phyloP scores from a whole-genome alignment of 2,888 invertebrate species.

The Fabriciana adippe region DNA sequence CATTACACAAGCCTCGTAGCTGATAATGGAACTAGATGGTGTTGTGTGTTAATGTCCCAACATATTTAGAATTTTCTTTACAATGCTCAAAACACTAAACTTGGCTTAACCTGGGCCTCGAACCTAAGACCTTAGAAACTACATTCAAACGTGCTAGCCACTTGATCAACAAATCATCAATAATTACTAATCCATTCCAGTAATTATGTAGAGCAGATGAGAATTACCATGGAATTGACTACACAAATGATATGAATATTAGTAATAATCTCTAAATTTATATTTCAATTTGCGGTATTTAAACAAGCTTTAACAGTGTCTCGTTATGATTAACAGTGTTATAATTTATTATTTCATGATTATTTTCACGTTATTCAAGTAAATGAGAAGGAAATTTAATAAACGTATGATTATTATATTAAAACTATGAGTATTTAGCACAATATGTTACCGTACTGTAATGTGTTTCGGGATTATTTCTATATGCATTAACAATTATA shows the following conservation, averaged over 20 bases:
- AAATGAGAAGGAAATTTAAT: not conserved
- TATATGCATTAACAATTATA: too few relatives aligned
- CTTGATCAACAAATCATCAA: not conserved
- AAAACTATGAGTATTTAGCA: not conserved
- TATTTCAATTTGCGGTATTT: slow-evolving; percentile 33
- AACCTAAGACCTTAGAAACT: too few relatives aligned
- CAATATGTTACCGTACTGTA: not conserved
- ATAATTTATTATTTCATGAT: slow-evolving; percentile 20
- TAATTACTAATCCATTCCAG: slow-evolving; percentile 34
- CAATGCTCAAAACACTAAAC: too few relatives aligned
- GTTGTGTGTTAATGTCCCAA: too few relatives aligned
- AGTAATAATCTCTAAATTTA: slow-evolving; percentile 27
- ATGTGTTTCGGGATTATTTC: too few relatives aligned
- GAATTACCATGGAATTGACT: slow-evolving; percentile 27
- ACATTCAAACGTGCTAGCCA: not conserved
- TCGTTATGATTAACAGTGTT: slow-evolving; percentile 27
- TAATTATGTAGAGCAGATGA: slow-evolving; percentile 20
- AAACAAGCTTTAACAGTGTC: slow-evolving; percentile 27
- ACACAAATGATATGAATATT: slow-evolving; percentile 23
- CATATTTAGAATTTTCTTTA: too few relatives aligned
- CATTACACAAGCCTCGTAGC: too few relatives aligned
- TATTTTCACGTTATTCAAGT: not conserved
- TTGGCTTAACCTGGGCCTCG: too few relatives aligned
- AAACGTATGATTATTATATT: not conserved
- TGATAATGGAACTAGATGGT: too few relatives aligned